Evolutionary conservation across 2,113 vertebrate species (phyloP).

Genomic region (Chaetura pelagica): DNA sequence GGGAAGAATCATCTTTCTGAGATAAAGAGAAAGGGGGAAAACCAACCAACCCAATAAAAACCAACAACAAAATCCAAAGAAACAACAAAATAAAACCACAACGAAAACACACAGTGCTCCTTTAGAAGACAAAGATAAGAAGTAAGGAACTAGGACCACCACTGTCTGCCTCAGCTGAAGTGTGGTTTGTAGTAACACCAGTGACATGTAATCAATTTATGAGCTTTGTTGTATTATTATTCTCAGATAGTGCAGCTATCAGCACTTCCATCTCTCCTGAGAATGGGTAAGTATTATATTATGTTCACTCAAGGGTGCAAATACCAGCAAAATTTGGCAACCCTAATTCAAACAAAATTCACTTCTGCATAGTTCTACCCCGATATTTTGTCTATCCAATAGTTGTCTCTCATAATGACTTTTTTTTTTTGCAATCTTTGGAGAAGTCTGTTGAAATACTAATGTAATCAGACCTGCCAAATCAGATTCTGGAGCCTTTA

Average conservation of each 20-base stretch:
- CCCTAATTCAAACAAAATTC: background rate
- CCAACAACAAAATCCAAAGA: background rate
- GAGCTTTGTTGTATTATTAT: background rate
- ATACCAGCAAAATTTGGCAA: background rate
- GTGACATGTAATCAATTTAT: constrained; percentile 20
- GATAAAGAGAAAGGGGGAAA: background rate
- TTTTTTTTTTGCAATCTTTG: background rate
- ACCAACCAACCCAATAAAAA: too few relatives aligned
- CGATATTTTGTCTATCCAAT: background rate
- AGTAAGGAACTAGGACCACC: background rate
- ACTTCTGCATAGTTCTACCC: background rate
- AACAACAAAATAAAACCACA: too few relatives aligned
- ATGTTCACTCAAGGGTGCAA: background rate
- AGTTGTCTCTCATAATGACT: background rate
- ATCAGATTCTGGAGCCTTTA: background rate
- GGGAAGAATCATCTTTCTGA: background rate
- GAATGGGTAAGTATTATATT: background rate
- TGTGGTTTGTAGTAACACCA: background rate
- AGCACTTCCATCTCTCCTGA: background rate
- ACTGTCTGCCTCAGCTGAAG: background rate
- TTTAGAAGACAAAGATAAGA: constrained; percentile 4
- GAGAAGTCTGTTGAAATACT: background rate
- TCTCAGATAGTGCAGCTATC: background rate
- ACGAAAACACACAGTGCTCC: accelerated
- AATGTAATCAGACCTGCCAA: background rate